Evolutionary conservation across 2,113 vertebrate species (phyloP).

Genomic region (Ranitomeya variabilis): DNA sequence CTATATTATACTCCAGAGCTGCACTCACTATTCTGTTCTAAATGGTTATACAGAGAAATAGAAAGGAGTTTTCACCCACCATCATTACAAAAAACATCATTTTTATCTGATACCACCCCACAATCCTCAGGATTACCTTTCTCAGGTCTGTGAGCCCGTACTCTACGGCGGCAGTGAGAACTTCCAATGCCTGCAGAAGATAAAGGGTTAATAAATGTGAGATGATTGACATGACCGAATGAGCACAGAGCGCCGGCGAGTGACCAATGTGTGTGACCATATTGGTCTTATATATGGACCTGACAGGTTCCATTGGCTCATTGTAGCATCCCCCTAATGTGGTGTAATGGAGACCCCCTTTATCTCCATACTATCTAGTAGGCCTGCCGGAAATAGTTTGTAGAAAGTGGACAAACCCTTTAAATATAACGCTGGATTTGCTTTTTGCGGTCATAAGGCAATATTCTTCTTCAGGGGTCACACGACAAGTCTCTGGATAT

Average conservation of each 20-base stretch:
- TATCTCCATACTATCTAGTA: no score
- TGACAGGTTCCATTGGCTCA: no score
- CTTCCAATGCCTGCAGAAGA: slow-evolving; percentile 72
- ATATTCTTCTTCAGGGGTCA: neutral
- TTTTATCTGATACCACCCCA: neutral
- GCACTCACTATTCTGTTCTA: no score
- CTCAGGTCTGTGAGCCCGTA: slow-evolving; percentile 75
- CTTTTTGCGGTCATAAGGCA: neutral
- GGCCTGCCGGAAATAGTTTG: neutral
- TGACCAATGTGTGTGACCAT: no score
- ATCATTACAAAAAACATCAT: no score
- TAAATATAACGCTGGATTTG: neutral
- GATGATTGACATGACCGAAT: neutral
- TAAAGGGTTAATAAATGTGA: neutral
- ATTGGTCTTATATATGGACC: no score
- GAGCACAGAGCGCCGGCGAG: no score
- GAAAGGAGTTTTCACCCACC: no score
- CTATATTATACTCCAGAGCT: no score
- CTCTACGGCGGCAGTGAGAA: slow-evolving; percentile 75
- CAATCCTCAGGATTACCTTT: slow-evolving; percentile 63
- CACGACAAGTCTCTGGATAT: neutral
- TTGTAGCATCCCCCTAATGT: no score
- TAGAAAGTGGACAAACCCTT: neutral
- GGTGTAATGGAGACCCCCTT: no score
- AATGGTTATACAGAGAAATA: no score